phyloP scores from a whole-genome alignment of 2,888 invertebrate species.

The Cheilosia impressa region DNA sequence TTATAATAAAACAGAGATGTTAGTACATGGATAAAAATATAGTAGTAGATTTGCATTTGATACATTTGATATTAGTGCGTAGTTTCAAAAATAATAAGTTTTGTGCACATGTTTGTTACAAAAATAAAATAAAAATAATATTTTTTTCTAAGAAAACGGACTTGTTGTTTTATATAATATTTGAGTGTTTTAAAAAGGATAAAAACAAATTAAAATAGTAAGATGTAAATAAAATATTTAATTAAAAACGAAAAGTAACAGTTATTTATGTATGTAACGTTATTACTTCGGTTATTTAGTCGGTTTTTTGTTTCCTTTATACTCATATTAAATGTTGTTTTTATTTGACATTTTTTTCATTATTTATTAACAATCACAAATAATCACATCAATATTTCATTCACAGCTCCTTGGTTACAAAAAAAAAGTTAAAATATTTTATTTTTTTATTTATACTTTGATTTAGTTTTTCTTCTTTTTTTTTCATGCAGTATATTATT shows the following conservation, averaged over 20 bases:
- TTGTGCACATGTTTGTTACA: constrained; percentile 36
- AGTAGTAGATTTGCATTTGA: constrained; percentile 27
- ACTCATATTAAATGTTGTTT: constrained; percentile 40
- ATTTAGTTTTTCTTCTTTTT: constrained; percentile 58
- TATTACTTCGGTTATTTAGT: constrained; percentile 42
- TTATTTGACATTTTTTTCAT: constrained; percentile 61
- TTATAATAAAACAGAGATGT: constrained; percentile 51
- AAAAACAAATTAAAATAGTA: constrained; percentile 34
- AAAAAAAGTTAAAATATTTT: constrained; percentile 72
- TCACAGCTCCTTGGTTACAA: constrained; percentile 84
- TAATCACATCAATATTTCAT: constrained; percentile 84
- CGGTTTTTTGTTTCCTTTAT: constrained; percentile 36
- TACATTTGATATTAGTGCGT: constrained; percentile 40
- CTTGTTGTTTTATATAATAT: constrained; percentile 20
- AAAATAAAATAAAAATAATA: constrained; percentile 1
- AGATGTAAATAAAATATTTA: constrained; percentile 52
- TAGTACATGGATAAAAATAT: constrained; percentile 63
- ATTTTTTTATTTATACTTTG: constrained; percentile 57
- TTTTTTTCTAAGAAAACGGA: constrained; percentile 35
- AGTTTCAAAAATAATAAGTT: constrained; percentile 26
- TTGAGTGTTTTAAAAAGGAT: constrained; percentile 46
- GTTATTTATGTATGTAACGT: constrained; percentile 49
- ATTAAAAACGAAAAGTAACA: constrained; percentile 44
- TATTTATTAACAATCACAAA: constrained; percentile 82
- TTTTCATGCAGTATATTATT: constrained; percentile 42